A percentile compares a stretch with the other conserved stretches of the same genome.
These are phyloP conservation scores for Mastomys natalensis DNA, from an alignment of 2,113 vertebrate genomes.

Conservation along the genomic window DNA sequence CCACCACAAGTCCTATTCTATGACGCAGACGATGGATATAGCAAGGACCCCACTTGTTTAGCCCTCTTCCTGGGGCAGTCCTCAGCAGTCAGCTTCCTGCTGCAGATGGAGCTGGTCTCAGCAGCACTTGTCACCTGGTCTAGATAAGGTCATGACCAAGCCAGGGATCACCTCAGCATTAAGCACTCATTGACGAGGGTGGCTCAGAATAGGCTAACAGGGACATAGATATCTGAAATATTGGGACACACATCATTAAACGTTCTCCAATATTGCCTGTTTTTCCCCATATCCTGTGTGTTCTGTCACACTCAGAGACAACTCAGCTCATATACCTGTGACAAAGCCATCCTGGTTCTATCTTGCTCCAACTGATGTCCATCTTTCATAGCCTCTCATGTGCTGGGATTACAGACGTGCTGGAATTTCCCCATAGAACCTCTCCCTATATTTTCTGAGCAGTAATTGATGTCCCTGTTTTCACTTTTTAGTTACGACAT, in stretches of 20 bases:
- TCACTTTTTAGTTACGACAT: neutral
- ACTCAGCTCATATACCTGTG: neutral
- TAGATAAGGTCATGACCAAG: neutral
- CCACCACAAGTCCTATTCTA: neutral
- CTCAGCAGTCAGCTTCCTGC: neutral
- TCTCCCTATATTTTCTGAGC: neutral
- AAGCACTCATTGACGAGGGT: fast-evolving
- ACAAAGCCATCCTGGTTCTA: neutral
- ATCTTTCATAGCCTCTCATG: neutral
- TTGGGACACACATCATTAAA: neutral
- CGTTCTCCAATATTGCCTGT: neutral
- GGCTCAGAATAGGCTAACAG: neutral
- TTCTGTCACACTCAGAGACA: neutral
- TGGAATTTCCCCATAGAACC: neutral
- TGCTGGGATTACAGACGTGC: neutral
- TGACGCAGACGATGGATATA: neutral
- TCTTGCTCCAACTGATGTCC: neutral
- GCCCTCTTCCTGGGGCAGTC: neutral
- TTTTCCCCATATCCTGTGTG: neutral
- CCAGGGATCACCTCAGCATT: neutral
- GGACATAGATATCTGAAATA: neutral
- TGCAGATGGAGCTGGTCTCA: neutral
- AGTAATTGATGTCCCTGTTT: neutral
- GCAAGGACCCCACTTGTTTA: neutral
- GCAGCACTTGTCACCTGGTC: neutral